Evolutionary conservation across 2,113 vertebrate genomes (phyloP).

Genomic region (Azemiops feae): DNA sequence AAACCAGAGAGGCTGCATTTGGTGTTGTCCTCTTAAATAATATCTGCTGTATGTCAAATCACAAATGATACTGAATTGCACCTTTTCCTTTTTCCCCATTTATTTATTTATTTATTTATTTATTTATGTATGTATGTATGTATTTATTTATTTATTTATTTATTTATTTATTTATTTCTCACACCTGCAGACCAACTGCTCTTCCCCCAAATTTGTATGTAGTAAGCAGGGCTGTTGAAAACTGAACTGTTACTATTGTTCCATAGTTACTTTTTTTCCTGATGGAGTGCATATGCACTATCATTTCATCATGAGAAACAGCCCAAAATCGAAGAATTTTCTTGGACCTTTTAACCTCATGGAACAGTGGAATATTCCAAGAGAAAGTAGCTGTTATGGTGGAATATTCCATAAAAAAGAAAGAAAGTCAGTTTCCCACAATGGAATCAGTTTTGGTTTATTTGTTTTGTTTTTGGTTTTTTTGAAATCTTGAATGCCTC

Average conservation of each 20-base stretch:
- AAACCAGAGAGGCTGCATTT: not conserved
- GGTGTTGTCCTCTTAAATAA: not conserved
- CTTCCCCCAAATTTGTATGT: not conserved
- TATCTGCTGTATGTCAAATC: not conserved
- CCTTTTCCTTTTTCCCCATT: not conserved
- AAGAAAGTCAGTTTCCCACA: accelerated
- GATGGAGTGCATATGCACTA: not conserved
- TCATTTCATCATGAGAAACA: accelerated
- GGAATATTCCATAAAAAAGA: not conserved
- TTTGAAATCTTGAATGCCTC: not conserved
- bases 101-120: not conserved
- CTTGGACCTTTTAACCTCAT: not conserved
- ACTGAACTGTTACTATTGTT: not conserved
- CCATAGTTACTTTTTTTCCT: not conserved
- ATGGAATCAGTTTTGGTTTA: accelerated
- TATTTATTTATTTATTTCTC: too few relatives aligned
- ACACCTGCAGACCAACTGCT: not conserved
- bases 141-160: not conserved
- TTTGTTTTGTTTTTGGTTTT: not conserved
- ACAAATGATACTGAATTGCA: not conserved
- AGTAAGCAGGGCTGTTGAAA: not conserved
- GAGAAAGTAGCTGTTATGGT: not conserved
- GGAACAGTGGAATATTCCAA: not conserved
- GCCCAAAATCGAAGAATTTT: not conserved
- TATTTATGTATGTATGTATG: too few relatives aligned